These are phyloP conservation scores for Apis laboriosa DNA, from an alignment of 1,140 invertebrate genomes.

Conservation along the genomic window DNA sequence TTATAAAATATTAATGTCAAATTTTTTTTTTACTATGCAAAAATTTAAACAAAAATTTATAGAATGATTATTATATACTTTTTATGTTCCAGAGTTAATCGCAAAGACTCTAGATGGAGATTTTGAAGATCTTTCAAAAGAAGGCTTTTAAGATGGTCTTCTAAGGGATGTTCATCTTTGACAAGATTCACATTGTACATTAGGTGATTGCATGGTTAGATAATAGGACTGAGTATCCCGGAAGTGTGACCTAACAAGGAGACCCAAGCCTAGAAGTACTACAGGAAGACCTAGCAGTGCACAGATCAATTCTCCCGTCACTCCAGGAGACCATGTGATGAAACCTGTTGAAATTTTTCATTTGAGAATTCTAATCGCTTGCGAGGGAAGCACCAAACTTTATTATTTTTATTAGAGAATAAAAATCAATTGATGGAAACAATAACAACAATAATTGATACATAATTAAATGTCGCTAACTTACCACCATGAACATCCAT, in stretches of 20 bases:
- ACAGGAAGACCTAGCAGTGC: conserved; percentile 83
- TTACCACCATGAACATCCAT: conserved; percentile 75
- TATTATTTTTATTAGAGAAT: too few relatives aligned
- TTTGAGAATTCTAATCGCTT: not conserved
- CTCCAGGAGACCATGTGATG: conserved; percentile 81
- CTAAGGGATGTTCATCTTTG: conserved; percentile 71
- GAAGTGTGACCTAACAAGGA: conserved; percentile 82
- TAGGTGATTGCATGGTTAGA: conserved; percentile 63
- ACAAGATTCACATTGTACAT: conserved; percentile 71
- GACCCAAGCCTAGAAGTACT: conserved; percentile 81
- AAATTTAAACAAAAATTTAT: not conserved
- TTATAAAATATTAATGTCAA: not conserved
- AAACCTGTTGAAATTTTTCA: conserved; percentile 69
- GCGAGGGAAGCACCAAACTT: too few relatives aligned
- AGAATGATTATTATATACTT: not conserved
- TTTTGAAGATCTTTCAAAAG: not conserved
- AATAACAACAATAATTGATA: not conserved
- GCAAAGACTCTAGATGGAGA: too few relatives aligned
- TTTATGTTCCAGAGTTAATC: not conserved
- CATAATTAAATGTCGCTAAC: not conserved
- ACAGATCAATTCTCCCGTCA: conserved; percentile 83
- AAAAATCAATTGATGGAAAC: too few relatives aligned
- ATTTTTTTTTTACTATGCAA: not conserved
- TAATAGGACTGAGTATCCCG: conserved; percentile 73
- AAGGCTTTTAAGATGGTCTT: too few relatives aligned